Conservation (phyloP, 1,140 invertebrate species). For the Drosophila asahinai region DNA sequence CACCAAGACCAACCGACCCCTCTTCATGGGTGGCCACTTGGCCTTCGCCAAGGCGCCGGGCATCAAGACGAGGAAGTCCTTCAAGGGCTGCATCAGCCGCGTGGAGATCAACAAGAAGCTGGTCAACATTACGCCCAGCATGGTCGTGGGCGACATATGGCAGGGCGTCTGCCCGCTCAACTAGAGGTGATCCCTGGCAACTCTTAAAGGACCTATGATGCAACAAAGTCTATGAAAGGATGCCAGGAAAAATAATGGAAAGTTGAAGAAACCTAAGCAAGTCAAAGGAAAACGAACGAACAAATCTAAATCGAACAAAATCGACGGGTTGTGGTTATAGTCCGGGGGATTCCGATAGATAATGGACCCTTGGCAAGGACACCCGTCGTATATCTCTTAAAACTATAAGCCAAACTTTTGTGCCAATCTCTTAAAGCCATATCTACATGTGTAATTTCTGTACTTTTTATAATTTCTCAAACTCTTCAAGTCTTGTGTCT, state of each 20-base stretch:
- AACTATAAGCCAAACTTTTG: constrained; percentile 48
- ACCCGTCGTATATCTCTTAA: constrained; percentile 57
- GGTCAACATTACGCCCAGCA: constrained; percentile 87
- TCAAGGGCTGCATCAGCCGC: constrained; percentile 93
- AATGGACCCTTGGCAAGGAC: constrained; percentile 12
- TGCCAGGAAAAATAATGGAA: constrained; percentile 14
- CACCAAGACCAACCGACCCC: constrained; percentile 92
- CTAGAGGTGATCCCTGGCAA: constrained; percentile 78
- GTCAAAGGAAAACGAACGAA: constrained; percentile 62
- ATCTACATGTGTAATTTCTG: neutral
- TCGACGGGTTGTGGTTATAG: constrained; percentile 37
- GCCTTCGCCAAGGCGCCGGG: constrained; percentile 86
- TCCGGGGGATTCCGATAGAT: constrained; percentile 2
- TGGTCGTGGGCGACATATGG: constrained; percentile 89
- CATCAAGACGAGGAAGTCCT: constrained; percentile 88
- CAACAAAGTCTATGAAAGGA: neutral
- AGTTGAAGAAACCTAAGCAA: constrained; percentile 30
- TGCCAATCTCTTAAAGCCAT: constrained; percentile 61
- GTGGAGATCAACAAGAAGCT: constrained; percentile 88
- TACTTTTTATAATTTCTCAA: constrained; percentile 2
- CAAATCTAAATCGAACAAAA: constrained; percentile 67
- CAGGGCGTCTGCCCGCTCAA: constrained; percentile 90
- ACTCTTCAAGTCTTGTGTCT: constrained; percentile 12
- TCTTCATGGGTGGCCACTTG: constrained; percentile 96
- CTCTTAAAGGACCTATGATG: constrained; percentile 34